Evolutionary conservation across 2,113 vertebrate species (phyloP), one percentile per base, ranked within the genome.

Genomic region (Spea bombifrons): DNA sequence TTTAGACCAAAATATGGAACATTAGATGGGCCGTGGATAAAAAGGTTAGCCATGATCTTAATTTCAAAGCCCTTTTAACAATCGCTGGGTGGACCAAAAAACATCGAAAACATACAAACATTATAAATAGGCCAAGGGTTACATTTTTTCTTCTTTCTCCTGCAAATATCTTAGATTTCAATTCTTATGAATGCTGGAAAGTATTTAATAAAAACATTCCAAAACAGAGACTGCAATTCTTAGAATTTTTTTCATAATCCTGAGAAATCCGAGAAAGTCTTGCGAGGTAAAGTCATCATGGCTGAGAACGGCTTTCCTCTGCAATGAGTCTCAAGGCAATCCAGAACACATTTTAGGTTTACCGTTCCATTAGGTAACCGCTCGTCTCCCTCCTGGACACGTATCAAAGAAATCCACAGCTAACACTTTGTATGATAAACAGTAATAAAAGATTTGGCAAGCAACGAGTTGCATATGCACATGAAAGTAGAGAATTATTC

Each of bases 141-240:
- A 53, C 1, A 53, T 8, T 53, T 2, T 10, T 5, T 75, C 45
- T 76, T 67, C 52, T 44, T 72, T 71, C 44, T 45, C 8, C 70
- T 66, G 17, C 13, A 52, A 73, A 73, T 73, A 49, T 52, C 61
- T 55, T 73, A 30, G 30, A 64, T 66, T 67, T 74, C 67, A 61
- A 68, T 72, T 80, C 66, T 30, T 49, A 43, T 67, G 50, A 63
- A 59, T 44, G 47, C 48, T 74, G 71, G 45, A 74, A 80, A 74
- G 64, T 80, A 74, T 67, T 80, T 80, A 80, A 80, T 80, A 80
- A 80, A 80, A 80, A 80, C 71, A 80, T 74, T 80, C 78, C 71
- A 80, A 52, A 67, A 68, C 49, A 74, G 59, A 64, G 10, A 72
- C 7, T 44, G 61, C 69, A 66, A 73, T 79, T 79, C 76, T 47